Conservation (phyloP, 2,113 vertebrate genomes). For the Trichomycterus rosablanca region DNA sequence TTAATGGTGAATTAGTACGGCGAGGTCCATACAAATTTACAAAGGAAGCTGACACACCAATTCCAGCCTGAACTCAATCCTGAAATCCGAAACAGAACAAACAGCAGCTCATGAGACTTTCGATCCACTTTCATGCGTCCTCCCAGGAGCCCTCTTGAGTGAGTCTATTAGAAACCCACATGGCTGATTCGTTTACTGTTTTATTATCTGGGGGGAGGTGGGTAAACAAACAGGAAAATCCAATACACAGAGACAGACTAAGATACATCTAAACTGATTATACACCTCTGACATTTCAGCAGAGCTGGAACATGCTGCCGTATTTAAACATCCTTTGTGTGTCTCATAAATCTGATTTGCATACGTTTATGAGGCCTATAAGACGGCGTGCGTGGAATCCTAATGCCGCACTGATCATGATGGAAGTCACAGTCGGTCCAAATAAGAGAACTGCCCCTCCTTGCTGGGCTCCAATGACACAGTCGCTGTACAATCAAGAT, state of each 20-base stretch:
- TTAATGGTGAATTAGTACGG: too few relatives aligned
- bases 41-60: too few relatives aligned
- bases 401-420: too few relatives aligned
- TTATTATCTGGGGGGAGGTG: slow-evolving; percentile 2
- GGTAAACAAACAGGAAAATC: slow-evolving; percentile 23
- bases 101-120: slow-evolving; percentile 9
- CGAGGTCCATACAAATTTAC: too few relatives aligned
- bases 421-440: slow-evolving; percentile 1
- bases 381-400: too few relatives aligned
- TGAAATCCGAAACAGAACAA: not conserved
- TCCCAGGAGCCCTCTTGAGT: not conserved
- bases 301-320: not conserved
- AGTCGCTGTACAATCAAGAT: slow-evolving; percentile 7
- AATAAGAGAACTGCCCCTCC: not conserved
- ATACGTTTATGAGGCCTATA: slow-evolving; percentile 11
- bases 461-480: not conserved
- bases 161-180: slow-evolving; percentile 24
- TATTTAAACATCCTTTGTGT: slow-evolving; percentile 10
- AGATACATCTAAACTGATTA: slow-evolving; percentile 33
- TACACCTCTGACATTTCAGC: slow-evolving; percentile 38
- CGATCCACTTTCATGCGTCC: slow-evolving; percentile 4
- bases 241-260: not conserved
- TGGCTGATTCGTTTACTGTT: slow-evolving; percentile 24
- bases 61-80: too few relatives aligned
- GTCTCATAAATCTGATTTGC: slow-evolving; percentile 31